Percentiles rank a stretch among this genome's conserved stretches.
Evolutionary conservation across 2,888 invertebrate genomes (phyloP).

Genomic region (Volucella inflata): DNA sequence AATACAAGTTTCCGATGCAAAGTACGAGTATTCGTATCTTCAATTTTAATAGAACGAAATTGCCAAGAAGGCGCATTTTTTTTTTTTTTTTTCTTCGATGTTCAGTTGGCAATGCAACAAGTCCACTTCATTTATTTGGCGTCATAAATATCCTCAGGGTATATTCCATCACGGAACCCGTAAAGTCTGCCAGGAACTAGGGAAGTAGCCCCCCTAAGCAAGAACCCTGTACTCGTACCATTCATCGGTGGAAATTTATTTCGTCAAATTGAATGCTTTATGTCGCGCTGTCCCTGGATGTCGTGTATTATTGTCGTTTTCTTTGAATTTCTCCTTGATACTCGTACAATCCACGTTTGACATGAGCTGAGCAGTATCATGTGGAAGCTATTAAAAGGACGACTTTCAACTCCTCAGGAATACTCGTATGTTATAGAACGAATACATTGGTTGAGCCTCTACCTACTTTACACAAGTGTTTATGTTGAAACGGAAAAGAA

Average conservation of each 20-base stretch:
- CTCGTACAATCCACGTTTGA: constrained; percentile 63
- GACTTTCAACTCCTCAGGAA: constrained; percentile 5
- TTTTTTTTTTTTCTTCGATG: neutral
- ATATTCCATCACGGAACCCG: constrained; percentile 66
- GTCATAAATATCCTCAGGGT: constrained; percentile 55
- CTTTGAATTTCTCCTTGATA: constrained; percentile 39
- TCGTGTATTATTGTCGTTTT: constrained; percentile 71
- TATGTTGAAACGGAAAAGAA: constrained; percentile 71
- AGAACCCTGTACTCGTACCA: constrained; percentile 8
- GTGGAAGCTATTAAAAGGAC: constrained; percentile 59
- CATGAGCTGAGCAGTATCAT: constrained; percentile 40
- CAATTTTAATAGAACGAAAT: constrained; percentile 6
- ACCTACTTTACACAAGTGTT: constrained; percentile 44
- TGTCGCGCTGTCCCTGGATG: constrained; percentile 58
- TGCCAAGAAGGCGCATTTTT: constrained; percentile 6
- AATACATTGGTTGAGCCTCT: constrained; percentile 10
- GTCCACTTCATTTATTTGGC: constrained; percentile 51
- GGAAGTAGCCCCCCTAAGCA: neutral
- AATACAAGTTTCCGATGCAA: constrained; percentile 38
- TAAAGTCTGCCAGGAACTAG: constrained; percentile 5
- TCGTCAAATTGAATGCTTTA: constrained; percentile 74
- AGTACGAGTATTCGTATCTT: constrained; percentile 11
- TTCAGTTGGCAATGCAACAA: constrained; percentile 51
- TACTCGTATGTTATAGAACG: too few species aligned
- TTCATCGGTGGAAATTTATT: constrained; percentile 66